These are phyloP conservation scores for Plecotus auritus DNA, from an alignment of 2,113 vertebrate species.

Conservation along the genomic window DNA sequence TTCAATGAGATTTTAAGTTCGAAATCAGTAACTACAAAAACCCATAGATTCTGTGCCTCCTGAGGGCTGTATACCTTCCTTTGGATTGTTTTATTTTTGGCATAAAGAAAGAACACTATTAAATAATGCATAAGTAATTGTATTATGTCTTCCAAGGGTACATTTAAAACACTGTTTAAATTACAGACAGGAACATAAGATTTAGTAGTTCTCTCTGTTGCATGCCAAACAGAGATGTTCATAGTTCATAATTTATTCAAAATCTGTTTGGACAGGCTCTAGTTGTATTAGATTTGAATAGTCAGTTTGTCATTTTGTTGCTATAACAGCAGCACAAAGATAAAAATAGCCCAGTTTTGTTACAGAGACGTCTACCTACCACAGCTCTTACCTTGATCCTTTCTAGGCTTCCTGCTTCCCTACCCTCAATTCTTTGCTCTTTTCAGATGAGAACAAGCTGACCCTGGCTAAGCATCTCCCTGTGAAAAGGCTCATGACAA, in stretches of 20 bases:
- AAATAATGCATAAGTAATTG: not conserved
- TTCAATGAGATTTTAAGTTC: slow-evolving; percentile 7
- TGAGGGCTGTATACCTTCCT: not conserved
- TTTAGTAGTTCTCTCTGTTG: not conserved
- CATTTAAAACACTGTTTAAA: slow-evolving; percentile 24
- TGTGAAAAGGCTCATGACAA: not conserved
- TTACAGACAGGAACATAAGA: not conserved
- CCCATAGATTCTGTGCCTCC: not conserved
- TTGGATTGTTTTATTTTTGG: not conserved
- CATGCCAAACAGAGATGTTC: not conserved
- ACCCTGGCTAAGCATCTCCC: not conserved
- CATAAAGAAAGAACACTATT: not conserved
- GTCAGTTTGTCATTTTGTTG: not conserved
- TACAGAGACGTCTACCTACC: not conserved
- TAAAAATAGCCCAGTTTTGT: slow-evolving; percentile 23
- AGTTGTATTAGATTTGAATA: slow-evolving; percentile 24
- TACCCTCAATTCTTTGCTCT: not conserved
- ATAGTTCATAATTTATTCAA: slow-evolving; percentile 5
- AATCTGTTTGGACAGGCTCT: not conserved
- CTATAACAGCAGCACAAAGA: not conserved
- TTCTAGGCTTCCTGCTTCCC: not conserved
- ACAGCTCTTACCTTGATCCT: not conserved
- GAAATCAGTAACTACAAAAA: slow-evolving; percentile 9
- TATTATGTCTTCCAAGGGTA: not conserved
- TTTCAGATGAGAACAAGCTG: not conserved